These are phyloP conservation scores for Telmatochromis sp. DNA, from an alignment of 2,113 vertebrate genomes.

Conservation along the genomic window DNA sequence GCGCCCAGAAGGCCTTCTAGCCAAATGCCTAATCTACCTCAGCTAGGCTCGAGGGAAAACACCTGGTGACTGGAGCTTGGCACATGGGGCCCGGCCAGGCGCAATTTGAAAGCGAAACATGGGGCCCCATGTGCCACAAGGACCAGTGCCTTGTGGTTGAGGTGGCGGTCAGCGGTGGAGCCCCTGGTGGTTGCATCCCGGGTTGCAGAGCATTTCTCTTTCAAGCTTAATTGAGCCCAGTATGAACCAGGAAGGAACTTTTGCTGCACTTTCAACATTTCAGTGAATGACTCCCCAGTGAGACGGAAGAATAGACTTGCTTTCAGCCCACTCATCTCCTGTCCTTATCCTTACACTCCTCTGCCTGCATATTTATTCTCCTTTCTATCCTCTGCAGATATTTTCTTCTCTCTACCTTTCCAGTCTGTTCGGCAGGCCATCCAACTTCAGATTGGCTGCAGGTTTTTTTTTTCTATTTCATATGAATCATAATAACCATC, in stretches of 20 bases:
- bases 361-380: not conserved
- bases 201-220: not conserved
- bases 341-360: not conserved
- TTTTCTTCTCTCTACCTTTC: not conserved
- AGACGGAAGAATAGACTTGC: not conserved
- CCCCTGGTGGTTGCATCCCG: rapidly evolving
- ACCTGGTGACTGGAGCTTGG: not conserved
- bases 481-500: constrained; percentile 41
- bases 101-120: no score
- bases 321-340: not conserved
- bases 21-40: not conserved
- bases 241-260: constrained; percentile 8
- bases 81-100: not conserved
- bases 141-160: not conserved
- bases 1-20: not conserved
- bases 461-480: not conserved
- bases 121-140: not conserved
- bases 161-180: not conserved
- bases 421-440: not conserved
- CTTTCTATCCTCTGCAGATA: not conserved
- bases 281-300: not conserved
- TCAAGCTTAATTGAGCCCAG: not conserved
- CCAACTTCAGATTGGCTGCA: not conserved
- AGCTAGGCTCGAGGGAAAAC: not conserved
- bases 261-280: constrained; percentile 40